Evolutionary conservation across 2,113 vertebrate species (phyloP).

Genomic region (Cheirogaleus medius): DNA sequence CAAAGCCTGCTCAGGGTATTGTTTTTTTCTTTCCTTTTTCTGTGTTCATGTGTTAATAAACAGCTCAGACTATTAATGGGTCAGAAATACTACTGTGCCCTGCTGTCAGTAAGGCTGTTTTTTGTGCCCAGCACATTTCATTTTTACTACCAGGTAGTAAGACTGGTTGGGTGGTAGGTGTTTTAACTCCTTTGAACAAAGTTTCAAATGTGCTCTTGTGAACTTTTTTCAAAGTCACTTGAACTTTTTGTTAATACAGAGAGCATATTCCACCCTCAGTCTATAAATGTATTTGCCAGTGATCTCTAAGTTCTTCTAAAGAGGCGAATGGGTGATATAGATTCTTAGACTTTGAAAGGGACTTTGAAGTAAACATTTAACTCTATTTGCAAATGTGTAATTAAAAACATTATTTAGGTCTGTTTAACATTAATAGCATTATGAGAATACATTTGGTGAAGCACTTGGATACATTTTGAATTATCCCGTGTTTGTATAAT

Average conservation of each 20-base stretch:
- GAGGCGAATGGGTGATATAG: neutral
- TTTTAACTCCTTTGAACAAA: neutral
- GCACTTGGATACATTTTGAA: neutral
- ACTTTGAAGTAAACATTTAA: neutral
- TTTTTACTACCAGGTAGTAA: neutral
- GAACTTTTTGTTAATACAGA: neutral
- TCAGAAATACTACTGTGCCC: neutral
- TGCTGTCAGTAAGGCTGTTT: neutral
- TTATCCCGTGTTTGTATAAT: neutral
- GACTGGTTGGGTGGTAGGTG: neutral
- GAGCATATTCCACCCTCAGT: neutral
- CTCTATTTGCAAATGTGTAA: neutral
- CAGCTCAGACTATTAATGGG: neutral
- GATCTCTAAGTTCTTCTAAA: neutral
- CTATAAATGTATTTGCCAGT: neutral
- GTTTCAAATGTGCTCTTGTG: neutral
- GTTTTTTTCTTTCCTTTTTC: neutral
- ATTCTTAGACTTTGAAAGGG: neutral
- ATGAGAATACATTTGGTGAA: neutral
- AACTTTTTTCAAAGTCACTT: neutral
- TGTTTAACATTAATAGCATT: neutral
- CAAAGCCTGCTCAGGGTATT: neutral
- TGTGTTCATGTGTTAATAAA: neutral
- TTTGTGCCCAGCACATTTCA: neutral
- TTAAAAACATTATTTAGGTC: neutral